phyloP scores from a whole-genome alignment of 2,113 vertebrate species.

The Seriola rivoliana region DNA sequence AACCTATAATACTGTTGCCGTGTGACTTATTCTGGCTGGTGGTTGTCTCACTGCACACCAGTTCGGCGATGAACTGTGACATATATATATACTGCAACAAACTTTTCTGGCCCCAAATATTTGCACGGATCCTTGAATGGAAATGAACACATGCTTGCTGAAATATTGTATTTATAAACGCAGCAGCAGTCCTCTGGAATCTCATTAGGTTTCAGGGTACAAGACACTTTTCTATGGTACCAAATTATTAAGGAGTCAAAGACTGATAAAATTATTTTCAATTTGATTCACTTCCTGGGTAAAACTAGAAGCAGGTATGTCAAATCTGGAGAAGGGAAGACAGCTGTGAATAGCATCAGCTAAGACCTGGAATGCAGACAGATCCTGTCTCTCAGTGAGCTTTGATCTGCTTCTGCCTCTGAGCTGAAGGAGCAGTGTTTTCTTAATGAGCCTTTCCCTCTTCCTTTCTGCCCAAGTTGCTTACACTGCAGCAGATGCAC shows the following conservation, averaged over 20 bases:
- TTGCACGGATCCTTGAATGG: background rate
- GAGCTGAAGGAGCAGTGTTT: constrained; percentile 39
- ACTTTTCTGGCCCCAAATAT: too few relatives aligned
- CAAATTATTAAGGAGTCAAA: background rate
- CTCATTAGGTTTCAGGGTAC: constrained; percentile 44
- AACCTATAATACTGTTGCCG: background rate
- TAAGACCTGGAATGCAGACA: constrained; percentile 3
- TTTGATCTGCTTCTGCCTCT: constrained; percentile 55
- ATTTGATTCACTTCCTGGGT: background rate
- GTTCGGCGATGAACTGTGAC: too few relatives aligned
- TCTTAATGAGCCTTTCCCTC: constrained; percentile 68
- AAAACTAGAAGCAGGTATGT: constrained; percentile 5
- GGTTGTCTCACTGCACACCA: too few relatives aligned
- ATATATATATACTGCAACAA: too few relatives aligned
- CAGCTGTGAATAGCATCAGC: background rate
- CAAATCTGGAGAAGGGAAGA: background rate
- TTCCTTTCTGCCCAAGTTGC: constrained; percentile 46
- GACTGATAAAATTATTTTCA: background rate
- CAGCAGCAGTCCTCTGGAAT: constrained; percentile 11
- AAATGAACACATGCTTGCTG: constrained; percentile 36
- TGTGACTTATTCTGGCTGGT: background rate
- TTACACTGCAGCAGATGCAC: constrained; percentile 70
- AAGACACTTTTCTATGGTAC: background rate
- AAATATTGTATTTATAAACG: constrained; percentile 57
- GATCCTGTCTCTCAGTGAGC: constrained; percentile 26